These are phyloP conservation scores for Trachelus troglodyta DNA, from an alignment of 2,888 invertebrate species.

Conservation along the genomic window DNA sequence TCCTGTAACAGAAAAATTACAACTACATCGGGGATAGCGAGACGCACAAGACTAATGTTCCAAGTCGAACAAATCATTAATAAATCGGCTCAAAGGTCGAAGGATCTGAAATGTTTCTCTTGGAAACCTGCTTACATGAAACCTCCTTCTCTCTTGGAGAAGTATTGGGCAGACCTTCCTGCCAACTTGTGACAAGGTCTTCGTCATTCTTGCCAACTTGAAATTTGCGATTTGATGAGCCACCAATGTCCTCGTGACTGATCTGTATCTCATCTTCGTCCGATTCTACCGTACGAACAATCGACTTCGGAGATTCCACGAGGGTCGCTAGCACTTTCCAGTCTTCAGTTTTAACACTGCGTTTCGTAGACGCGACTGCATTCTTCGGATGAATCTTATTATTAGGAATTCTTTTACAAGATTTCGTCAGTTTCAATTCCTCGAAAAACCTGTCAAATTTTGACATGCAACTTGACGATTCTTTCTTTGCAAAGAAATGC, in stretches of 20 bases:
- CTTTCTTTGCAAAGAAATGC: not conserved
- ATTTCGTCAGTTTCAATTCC: not conserved
- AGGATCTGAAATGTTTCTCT: not conserved
- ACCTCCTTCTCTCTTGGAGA: not conserved
- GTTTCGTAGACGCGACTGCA: not conserved
- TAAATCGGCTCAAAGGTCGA: not conserved
- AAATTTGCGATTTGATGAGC: not conserved
- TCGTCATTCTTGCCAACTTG: not conserved
- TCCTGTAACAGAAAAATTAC: conserved; percentile 1
- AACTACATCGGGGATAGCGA: not conserved
- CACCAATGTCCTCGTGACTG: not conserved
- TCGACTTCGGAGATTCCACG: not conserved
- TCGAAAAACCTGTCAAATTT: not conserved
- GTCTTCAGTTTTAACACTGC: not conserved
- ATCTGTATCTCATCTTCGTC: not conserved
- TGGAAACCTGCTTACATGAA: not conserved
- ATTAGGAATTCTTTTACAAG: not conserved
- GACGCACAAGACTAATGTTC: not conserved
- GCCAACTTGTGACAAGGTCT: not conserved
- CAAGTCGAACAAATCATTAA: not conserved
- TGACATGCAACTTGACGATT: not conserved
- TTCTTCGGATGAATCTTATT: not conserved
- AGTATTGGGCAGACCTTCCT: not conserved
- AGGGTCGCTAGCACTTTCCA: not conserved
- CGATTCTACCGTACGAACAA: not conserved